Conservation (phyloP, 2,113 vertebrate species). For the Mesoclemmys tuberculata region DNA sequence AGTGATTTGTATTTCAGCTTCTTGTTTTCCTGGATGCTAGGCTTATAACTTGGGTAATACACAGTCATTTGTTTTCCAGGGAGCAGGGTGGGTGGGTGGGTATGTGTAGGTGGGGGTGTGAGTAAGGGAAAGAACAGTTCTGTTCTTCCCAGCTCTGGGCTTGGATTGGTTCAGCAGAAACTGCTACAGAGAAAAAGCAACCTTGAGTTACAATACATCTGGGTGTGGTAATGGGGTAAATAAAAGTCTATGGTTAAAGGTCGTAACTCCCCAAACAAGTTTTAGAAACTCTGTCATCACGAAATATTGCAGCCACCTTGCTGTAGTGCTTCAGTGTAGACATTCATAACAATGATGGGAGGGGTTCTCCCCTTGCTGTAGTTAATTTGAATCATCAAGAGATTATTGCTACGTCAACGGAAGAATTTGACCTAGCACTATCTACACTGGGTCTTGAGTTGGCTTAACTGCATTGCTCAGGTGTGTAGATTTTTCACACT, state of each 20-base stretch:
- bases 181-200: neutral
- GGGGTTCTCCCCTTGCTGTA: too few species aligned
- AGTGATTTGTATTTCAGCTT: neutral
- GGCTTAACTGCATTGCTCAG: too few species aligned
- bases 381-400: too few species aligned
- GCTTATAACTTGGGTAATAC: neutral
- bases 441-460: too few species aligned
- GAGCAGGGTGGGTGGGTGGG: neutral
- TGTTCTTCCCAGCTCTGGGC: neutral
- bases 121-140: neutral
- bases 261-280: neutral
- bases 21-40: neutral
- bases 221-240: neutral
- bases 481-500: too few species aligned
- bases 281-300: neutral
- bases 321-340: too few species aligned
- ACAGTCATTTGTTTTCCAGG: neutral
- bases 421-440: too few species aligned
- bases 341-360: too few species aligned
- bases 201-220: neutral
- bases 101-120: neutral
- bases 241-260: neutral
- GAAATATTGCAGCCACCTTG: too few species aligned
- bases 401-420: too few species aligned
- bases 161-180: neutral